Evolutionary conservation across 2,113 vertebrate species (phyloP), one percentile per base, ranked within the genome.

Genomic region (Sylvietta virens): DNA sequence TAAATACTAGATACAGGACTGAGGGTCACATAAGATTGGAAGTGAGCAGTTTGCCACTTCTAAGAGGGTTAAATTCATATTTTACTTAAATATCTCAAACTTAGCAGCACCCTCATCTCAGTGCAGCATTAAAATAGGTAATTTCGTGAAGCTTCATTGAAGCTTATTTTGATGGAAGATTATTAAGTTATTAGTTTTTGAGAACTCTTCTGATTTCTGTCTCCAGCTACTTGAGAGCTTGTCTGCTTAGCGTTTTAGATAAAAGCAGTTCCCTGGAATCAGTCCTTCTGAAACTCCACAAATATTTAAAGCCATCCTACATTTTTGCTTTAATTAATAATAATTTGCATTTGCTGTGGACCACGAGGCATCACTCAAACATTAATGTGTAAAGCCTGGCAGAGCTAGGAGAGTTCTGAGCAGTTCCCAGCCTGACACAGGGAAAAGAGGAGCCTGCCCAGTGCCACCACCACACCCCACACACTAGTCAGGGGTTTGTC

Each of bases 321-420:
- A 39, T 90, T 92, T 88, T 88, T 66, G 40, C 67, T 90, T 95
- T 83, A 94, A 95, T 92, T 93, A 94, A 88, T 90, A n/a, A 93
- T 89, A 19, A 77, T 92, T 92, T 93, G 50, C 67, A 78, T 83
- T 86, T 88, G 50, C 62, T 70, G 54, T 37, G 80, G 42, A 54
- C 86, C 72, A 50, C 0, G 8, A 88, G 69, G 67, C 76, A 23
- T 65, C 79, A 77, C 44, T 87, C 88, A 80, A 51, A 48, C 54
- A 45, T 61, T 57, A 37, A 65, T 86, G 58, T 21, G 15, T 61
- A 37, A 82, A 26, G 16, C 35, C 31, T 74, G 33, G 23, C 33
- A 15, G 54, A 85, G 82, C 74, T 13, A 1, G 10, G 79, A 77
- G 39, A n/a, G 54, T 64, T 62, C 82, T 2, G 14, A 90, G 70